These are phyloP conservation scores for Papilio polyxenes DNA, from an alignment of 1,140 invertebrate genomes.

Conservation along the genomic window DNA sequence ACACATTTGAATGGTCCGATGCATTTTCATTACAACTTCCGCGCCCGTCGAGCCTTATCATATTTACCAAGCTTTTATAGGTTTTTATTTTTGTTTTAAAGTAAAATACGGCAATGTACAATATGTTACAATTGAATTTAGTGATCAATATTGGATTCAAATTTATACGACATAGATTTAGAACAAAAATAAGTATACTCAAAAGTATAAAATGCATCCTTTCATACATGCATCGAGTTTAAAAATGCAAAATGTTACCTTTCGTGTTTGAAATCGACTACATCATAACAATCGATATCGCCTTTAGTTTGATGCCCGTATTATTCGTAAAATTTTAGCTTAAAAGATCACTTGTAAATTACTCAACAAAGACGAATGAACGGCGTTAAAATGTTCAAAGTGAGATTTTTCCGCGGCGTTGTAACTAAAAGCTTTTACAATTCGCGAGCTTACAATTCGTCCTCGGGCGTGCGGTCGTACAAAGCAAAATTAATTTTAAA, in stretches of 20 bases:
- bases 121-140: not conserved
- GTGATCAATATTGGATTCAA: not conserved
- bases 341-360: not conserved
- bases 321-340: not conserved
- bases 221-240: no score
- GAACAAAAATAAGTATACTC: no score
- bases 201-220: not conserved
- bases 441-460: slow-evolving; percentile 67
- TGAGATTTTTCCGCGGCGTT: slow-evolving; percentile 61
- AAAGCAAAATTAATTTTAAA: slow-evolving; percentile 80
- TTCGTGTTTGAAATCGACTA: no score
- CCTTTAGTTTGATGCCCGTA: not conserved
- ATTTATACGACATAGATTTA: not conserved
- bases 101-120: slow-evolving; percentile 1
- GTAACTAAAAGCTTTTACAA: slow-evolving; percentile 65
- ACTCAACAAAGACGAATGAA: slow-evolving; percentile 39
- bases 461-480: slow-evolving; percentile 71
- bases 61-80: not conserved
- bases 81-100: not conserved
- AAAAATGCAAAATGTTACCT: no score
- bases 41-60: not conserved
- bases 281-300: no score
- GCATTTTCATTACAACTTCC: slow-evolving; percentile 6
- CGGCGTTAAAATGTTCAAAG: slow-evolving; percentile 57
- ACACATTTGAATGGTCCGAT: slow-evolving; percentile 10